Evolutionary conservation across 2,888 invertebrate species (phyloP).

Genomic region (Eupithecia subumbrata): DNA sequence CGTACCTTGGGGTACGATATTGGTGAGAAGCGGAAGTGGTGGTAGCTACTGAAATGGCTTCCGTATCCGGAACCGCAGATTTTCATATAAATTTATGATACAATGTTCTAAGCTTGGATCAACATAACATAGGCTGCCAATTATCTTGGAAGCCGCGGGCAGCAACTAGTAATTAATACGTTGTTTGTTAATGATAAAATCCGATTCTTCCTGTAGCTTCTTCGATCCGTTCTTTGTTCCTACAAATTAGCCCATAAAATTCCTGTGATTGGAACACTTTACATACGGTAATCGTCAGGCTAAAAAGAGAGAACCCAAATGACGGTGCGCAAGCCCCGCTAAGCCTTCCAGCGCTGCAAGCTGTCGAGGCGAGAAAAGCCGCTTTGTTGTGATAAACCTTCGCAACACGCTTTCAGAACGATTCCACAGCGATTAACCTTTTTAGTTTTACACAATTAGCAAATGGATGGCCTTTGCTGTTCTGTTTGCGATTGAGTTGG

Average conservation of each 20-base stretch:
- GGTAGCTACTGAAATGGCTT: background rate
- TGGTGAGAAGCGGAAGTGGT: background rate
- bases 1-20: background rate
- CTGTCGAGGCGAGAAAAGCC: slow-evolving; percentile 35
- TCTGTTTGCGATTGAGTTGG: background rate
- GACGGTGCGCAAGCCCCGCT: background rate
- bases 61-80: background rate
- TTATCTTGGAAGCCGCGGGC: too few species aligned
- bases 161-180: too few species aligned
- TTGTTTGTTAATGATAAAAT: too few species aligned
- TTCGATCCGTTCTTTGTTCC: background rate
- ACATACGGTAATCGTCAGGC: background rate
- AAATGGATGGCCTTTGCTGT: background rate
- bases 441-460: slow-evolving; percentile 4
- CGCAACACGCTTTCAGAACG: slow-evolving; percentile 29
- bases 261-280: background rate
- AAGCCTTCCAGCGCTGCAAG: slow-evolving; percentile 30
- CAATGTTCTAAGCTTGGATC: too few species aligned
- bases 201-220: too few species aligned
- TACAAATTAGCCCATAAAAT: background rate
- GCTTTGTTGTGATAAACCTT: slow-evolving; percentile 40
- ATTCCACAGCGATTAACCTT: background rate
- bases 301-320: background rate
- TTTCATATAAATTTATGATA: too few species aligned
- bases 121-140: too few species aligned